phyloP scores from a whole-genome alignment of 2,888 invertebrate genomes.

The Hirudinaria manillensis region DNA sequence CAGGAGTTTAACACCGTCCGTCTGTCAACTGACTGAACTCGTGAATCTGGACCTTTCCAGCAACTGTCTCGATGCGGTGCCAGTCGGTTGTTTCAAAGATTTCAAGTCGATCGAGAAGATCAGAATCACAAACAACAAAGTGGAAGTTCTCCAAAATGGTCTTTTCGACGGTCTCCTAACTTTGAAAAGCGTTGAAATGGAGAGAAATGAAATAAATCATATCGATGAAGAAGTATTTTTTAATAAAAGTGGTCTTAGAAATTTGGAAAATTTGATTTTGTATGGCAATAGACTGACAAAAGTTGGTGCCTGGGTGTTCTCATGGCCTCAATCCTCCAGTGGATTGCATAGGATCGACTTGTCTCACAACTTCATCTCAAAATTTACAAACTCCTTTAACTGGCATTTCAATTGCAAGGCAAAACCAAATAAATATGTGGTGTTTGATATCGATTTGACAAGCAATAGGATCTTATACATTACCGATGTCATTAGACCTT shows the following conservation, averaged over 20 bases:
- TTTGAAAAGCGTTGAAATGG: neutral
- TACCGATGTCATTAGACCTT: neutral
- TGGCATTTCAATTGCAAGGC: conserved; percentile 22
- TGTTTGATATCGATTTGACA: neutral
- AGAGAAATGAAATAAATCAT: neutral
- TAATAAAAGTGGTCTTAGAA: conserved; percentile 11
- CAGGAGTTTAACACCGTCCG: neutral
- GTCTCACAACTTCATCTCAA: conserved; percentile 13
- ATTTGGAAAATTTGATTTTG: neutral
- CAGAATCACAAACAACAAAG: neutral
- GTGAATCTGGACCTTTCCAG: neutral
- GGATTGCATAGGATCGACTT: neutral
- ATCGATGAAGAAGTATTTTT: conserved; percentile 25
- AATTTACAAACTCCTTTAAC: conserved; percentile 3
- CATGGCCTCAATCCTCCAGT: neutral
- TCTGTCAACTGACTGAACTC: conserved; percentile 11
- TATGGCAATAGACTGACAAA: neutral
- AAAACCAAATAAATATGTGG: neutral
- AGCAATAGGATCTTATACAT: conserved; percentile 16
- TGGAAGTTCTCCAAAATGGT: conserved; percentile 18
- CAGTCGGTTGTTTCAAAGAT: conserved; percentile 14
- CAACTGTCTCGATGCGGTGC: neutral
- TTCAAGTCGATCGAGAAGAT: neutral
- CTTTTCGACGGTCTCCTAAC: conserved; percentile 20
- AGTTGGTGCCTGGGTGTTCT: conserved; percentile 27